Base-by-base conservation (phyloP, 2,888 invertebrate genomes). In the Sipha maydis region DNA sequence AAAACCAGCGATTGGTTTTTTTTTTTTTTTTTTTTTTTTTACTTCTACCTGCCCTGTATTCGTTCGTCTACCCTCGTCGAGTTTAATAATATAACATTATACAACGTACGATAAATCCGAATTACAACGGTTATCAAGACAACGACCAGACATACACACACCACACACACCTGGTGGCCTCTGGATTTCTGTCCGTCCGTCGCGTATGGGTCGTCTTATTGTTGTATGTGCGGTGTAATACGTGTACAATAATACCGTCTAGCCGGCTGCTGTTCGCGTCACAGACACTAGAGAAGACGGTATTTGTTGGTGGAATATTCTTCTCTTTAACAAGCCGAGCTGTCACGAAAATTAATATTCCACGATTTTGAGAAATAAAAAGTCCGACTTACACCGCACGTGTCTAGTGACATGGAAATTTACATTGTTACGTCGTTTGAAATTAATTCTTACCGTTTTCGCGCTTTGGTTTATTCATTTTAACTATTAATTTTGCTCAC, bases 241-340 rank as follows among this genome's bases (percentile, higher is more conserved):
- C 41, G 41, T 41, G 28, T 41, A 34, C 34, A 17, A 80, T n/a
- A 83, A 83, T 83, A 83, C 83, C 73, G 83, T 83, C 83, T 83
- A 73, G 83, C 73, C 54, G 83, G 83, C 83, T 73, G 56, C 31
- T 69, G 8, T 4, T 4, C 11, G 80, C n/a, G 38, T 41, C 17
- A 80, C 48, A 48, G 1, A 48, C 48, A 21, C 25, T 25, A 61
- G 19, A 61, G 19, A n/a, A n/a, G 73, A 54, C 83, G 4, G 83
- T 73, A 71, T 73, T 73, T 73, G 25, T 31, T 41, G 31, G 25
- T 8, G 28, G 19, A 5, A 61, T 69, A 38, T 80, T 80, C 69
- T 25, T 71, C 71, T 5, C 14, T n/a, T 71, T 3, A 71, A 69
- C 71, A n/a, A 31, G 71, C 28, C 31, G 71, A 28, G 17, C 14